These are phyloP conservation scores for Sinotaia quadrata DNA, from an alignment of 2,888 invertebrate genomes.

Conservation along the genomic window DNA sequence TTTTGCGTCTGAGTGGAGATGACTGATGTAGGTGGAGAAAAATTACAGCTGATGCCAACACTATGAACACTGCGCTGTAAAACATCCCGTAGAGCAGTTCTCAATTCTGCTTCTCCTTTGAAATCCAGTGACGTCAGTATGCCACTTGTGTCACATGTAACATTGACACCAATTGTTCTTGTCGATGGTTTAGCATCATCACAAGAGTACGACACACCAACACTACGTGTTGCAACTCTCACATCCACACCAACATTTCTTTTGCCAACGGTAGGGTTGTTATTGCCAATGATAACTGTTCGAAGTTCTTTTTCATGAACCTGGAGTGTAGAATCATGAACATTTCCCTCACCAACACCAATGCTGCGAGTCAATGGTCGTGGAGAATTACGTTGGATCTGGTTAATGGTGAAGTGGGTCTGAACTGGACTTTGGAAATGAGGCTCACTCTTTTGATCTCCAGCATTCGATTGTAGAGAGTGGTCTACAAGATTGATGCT, in stretches of 20 bases:
- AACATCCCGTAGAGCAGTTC: conserved; percentile 57
- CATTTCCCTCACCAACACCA: conserved; percentile 77
- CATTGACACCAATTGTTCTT: conserved; percentile 66
- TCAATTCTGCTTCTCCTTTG: conserved; percentile 59
- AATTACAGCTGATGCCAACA: conserved; percentile 61
- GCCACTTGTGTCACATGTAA: conserved; percentile 53
- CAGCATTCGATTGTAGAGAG: background rate
- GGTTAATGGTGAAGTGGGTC: conserved; percentile 41
- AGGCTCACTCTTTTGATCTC: background rate
- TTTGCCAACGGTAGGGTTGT: conserved; percentile 48
- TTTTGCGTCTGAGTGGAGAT: conserved; percentile 37
- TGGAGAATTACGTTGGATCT: conserved; percentile 40
- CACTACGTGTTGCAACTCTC: conserved; percentile 65
- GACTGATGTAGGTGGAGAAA: conserved; percentile 43
- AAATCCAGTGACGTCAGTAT: conserved; percentile 56
- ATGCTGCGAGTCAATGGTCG: conserved; percentile 74
- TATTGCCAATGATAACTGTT: conserved; percentile 65
- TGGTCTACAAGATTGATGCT: background rate
- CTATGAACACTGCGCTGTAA: conserved; percentile 66
- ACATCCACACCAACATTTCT: conserved; percentile 67
- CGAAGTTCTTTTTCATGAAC: conserved; percentile 71
- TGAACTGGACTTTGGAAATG: background rate
- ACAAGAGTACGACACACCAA: conserved; percentile 66
- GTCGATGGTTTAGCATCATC: conserved; percentile 65
- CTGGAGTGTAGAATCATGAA: conserved; percentile 66